Base-by-base conservation (phyloP, 2,888 invertebrate genomes). In the Slavum lentiscoides region DNA sequence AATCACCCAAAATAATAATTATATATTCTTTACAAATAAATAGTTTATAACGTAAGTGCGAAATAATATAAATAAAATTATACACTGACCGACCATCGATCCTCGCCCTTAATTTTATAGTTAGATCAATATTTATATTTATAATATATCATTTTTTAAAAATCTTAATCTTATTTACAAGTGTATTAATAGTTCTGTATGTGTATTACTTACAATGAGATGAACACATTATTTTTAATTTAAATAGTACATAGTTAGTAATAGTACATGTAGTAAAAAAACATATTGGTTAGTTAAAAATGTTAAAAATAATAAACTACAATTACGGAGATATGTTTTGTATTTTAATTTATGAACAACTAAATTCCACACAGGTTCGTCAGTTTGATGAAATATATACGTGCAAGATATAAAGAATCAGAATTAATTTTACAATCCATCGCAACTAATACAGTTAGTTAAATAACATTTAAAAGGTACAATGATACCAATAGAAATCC, bases 1-100 rank as follows among this genome's bases (percentile, higher is more conserved):
- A 77, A 77, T 77, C 69, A 62, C 77, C 77, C 69, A 77, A 70
- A 77, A 77, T 68, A 77, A 69, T 61, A 77, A 76, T 49, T 55
- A 21, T 70, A 70, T 62, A 62, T 39, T 55, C 43, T 43, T 77
- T 68, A 77, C 77, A 77, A 70, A 74, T 74, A 73, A 74, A 55
- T 66, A 67, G 15, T 69, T 69, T 62, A 37, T 53, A 77, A 69
- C 49, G 62, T 77, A 37, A 62, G 69, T 62, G 69, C 37, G 62
- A 62, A 55, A 62, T 70, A 70, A 77, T 55, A 53, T 30, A 30
- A 30, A 30, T 30, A 77, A 70, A 70, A 70, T 62, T 55, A 70
- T 70, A 77, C 37, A 62, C 68, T 49, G n/a, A 49, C 30, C 8
- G 0, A 43, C 59, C 59, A 58, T 19, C 4, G n/a, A 75, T 39